A percentile compares a stretch with the other conserved stretches of the same genome.
These are phyloP conservation scores for Panthera tigris DNA, from an alignment of 2,113 vertebrate genomes.

Conservation along the genomic window DNA sequence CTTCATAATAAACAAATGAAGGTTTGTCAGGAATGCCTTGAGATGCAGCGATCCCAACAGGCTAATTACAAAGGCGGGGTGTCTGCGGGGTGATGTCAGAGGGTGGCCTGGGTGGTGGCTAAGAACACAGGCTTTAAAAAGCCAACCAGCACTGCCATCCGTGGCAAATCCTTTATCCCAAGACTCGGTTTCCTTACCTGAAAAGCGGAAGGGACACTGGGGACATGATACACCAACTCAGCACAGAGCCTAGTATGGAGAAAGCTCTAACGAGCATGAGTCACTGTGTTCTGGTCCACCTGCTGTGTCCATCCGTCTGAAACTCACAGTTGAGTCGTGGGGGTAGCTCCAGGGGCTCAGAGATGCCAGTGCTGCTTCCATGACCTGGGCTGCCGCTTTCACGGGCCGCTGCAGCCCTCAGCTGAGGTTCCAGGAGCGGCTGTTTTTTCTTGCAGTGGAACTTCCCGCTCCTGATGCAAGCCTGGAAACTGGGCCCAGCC, in stretches of 20 bases:
- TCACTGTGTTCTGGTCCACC: accelerated
- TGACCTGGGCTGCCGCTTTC: neutral
- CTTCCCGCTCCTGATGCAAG: slow-evolving; percentile 96
- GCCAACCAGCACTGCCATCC: neutral
- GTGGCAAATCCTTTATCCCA: neutral
- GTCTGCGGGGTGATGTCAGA: neutral
- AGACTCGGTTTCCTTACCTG: neutral
- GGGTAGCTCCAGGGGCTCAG: neutral
- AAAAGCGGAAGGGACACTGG: neutral
- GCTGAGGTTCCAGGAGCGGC: neutral
- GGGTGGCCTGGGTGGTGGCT: neutral
- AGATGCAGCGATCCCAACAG: neutral
- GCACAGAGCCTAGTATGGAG: accelerated
- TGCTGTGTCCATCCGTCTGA: neutral
- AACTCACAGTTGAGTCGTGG: accelerated
- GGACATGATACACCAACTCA: too few relatives aligned
- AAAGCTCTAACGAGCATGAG: accelerated
- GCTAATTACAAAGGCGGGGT: neutral
- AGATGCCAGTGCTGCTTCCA: neutral
- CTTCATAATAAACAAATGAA: neutral
- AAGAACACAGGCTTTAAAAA: neutral
- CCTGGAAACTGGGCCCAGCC: slow-evolving; percentile 96
- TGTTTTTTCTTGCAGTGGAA: slow-evolving; percentile 90
- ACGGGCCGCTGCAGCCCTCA: neutral
- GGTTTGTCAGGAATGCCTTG: neutral